These are phyloP conservation scores for Podotricha telesiphe DNA, from an alignment of 2,888 invertebrate species.

Conservation along the genomic window DNA sequence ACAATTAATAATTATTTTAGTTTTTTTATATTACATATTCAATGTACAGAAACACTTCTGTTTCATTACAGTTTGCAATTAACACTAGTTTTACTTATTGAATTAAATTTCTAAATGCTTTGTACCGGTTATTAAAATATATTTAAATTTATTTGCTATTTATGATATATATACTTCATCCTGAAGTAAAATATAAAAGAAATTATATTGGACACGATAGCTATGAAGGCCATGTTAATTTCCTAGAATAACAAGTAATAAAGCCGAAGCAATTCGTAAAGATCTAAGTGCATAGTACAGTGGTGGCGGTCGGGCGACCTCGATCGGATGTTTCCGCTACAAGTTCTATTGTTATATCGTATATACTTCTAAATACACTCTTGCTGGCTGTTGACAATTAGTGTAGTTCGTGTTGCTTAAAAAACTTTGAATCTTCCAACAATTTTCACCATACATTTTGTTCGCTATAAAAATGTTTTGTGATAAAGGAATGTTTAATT, in stretches of 20 bases:
- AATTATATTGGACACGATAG: slow-evolving; percentile 13
- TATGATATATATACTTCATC: background rate
- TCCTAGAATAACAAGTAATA: slow-evolving; percentile 39
- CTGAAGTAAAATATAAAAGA: slow-evolving; percentile 6
- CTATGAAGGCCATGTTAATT: slow-evolving; percentile 30
- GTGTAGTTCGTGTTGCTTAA: background rate
- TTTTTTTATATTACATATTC: too few species aligned
- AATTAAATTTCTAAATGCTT: background rate
- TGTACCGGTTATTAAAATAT: background rate
- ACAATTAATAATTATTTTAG: too few species aligned
- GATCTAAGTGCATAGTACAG: slow-evolving; percentile 40
- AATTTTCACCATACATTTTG: too few species aligned
- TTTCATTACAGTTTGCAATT: too few species aligned
- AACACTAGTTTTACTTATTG: too few species aligned
- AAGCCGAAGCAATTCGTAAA: slow-evolving; percentile 27
- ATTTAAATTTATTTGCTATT: too few species aligned
- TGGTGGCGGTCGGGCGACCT: slow-evolving; percentile 40
- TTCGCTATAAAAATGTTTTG: too few species aligned
- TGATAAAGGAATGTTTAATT: too few species aligned
- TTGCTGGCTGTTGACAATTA: background rate
- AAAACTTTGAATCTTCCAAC: background rate
- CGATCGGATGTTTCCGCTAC: slow-evolving; percentile 40
- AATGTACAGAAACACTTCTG: too few species aligned
- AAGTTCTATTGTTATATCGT: slow-evolving; percentile 15
- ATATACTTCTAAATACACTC: slow-evolving; percentile 23